Evolutionary conservation across 2,113 vertebrate species (phyloP).

Genomic region (Accipiter virgatus): DNA sequence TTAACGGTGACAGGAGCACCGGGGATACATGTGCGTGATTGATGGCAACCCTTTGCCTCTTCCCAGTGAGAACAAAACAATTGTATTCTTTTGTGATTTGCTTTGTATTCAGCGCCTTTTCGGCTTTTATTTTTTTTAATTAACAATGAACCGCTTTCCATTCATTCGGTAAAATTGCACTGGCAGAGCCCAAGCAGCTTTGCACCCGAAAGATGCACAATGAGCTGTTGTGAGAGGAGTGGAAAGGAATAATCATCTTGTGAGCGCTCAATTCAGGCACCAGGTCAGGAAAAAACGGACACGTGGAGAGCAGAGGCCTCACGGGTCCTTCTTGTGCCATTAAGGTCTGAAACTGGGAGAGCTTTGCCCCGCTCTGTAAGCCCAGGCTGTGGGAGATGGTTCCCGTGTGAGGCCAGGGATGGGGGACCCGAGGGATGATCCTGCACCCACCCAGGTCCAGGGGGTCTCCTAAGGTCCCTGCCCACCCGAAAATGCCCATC

Average conservation of each 20-base stretch:
- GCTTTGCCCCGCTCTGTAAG: neutral
- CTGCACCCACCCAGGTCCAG: neutral
- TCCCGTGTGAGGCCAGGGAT: rapidly evolving
- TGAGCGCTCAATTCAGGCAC: neutral
- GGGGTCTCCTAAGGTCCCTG: neutral
- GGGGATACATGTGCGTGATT: rapidly evolving
- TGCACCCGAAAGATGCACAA: neutral
- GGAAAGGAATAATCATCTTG: neutral
- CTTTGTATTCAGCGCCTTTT: neutral
- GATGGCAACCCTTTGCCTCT: neutral
- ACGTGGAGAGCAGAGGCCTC: neutral
- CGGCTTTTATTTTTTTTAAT: neutral
- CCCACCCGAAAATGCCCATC: neutral
- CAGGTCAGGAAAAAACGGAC: neutral
- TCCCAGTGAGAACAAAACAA: neutral
- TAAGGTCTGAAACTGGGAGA: neutral
- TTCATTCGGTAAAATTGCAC: neutral
- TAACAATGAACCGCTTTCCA: neutral
- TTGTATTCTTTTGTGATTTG: neutral
- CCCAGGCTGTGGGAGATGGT: neutral
- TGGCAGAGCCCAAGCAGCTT: neutral
- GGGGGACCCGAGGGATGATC: neutral
- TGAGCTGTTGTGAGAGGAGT: neutral
- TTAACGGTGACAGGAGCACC: neutral
- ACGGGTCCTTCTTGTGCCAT: neutral